phyloP scores from a whole-genome alignment of 1,140 invertebrate species.

The Dendrolimus punctatus region DNA sequence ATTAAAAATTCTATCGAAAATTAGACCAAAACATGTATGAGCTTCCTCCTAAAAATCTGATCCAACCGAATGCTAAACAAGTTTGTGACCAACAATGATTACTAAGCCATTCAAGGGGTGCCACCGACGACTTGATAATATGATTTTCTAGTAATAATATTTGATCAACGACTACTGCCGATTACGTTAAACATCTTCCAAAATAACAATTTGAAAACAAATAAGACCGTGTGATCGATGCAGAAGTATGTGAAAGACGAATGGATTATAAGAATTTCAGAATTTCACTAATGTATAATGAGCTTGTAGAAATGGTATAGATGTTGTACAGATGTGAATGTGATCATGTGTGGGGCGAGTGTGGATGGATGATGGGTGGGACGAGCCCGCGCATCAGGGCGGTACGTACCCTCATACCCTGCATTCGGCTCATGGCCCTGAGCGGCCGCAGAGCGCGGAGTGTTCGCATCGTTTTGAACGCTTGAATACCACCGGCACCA shows the following conservation, averaged over 20 bases:
- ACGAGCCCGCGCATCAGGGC: slow-evolving; percentile 31
- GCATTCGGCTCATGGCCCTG: slow-evolving; percentile 96
- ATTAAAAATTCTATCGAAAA: slow-evolving; percentile 48
- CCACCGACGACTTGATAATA: slow-evolving; percentile 55
- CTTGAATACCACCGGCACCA: slow-evolving; percentile 96
- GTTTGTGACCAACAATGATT: slow-evolving; percentile 54
- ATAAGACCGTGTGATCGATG: slow-evolving; percentile 36
- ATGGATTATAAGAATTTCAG: not conserved
- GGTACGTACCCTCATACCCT: slow-evolving; percentile 96
- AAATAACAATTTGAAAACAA: slow-evolving; percentile 32
- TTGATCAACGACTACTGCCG: slow-evolving; percentile 36
- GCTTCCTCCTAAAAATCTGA: slow-evolving; percentile 34
- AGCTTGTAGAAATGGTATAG: slow-evolving; percentile 6
- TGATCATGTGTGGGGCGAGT: slow-evolving; percentile 32
- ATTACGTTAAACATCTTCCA: slow-evolving; percentile 35
- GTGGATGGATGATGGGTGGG: slow-evolving; percentile 30
- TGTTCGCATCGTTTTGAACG: slow-evolving; percentile 98
- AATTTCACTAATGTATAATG: slow-evolving; percentile 1
- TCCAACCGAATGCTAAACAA: slow-evolving; percentile 40
- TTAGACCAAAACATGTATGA: slow-evolving; percentile 54
- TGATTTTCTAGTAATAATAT: slow-evolving; percentile 48
- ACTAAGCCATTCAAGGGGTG: slow-evolving; percentile 68
- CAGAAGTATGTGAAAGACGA: slow-evolving; percentile 19
- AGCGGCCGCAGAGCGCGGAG: slow-evolving; percentile 94
- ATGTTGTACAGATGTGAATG: slow-evolving; percentile 27